Percentiles rank a stretch among this genome's conserved stretches.
Evolutionary conservation across 1,140 invertebrate species (phyloP).

Genomic region (Lasaia peninsularis): DNA sequence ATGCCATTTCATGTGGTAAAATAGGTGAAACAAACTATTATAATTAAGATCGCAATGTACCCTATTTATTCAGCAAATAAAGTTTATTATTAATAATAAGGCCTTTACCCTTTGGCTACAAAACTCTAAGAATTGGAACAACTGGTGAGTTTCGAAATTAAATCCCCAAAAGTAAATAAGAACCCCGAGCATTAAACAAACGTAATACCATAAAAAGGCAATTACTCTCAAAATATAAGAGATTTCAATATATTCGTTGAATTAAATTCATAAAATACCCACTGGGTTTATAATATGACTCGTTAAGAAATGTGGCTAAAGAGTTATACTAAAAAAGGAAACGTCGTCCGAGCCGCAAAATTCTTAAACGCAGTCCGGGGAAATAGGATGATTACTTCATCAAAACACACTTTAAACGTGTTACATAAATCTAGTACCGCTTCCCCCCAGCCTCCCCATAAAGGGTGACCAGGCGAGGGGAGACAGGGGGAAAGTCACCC

Average conservation of each 20-base stretch:
- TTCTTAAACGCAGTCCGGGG: constrained; percentile 73
- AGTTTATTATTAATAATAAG: too few relatives aligned
- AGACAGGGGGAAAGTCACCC: constrained; percentile 36
- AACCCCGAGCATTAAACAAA: constrained; percentile 23
- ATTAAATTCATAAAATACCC: constrained; percentile 32
- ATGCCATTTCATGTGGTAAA: too few relatives aligned
- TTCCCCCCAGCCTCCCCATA: constrained; percentile 42
- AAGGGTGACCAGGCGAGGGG: constrained; percentile 46
- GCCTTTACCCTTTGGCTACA: too few relatives aligned
- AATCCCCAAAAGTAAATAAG: constrained; percentile 17
- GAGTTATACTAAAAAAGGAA: constrained; percentile 57
- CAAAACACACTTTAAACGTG: constrained; percentile 77
- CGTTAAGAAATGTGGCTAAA: constrained; percentile 61
- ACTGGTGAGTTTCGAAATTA: constrained; percentile 20
- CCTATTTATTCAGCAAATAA: too few relatives aligned
- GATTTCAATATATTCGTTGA: constrained; percentile 36
- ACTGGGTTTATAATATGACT: constrained; percentile 37
- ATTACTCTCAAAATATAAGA: constrained; percentile 31
- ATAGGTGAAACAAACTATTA: too few relatives aligned
- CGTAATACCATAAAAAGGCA: constrained; percentile 25
- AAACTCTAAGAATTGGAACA: constrained; percentile 16
- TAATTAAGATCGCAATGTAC: too few relatives aligned
- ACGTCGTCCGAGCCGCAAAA: constrained; percentile 66
- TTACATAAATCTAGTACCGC: constrained; percentile 75
- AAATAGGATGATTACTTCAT: constrained; percentile 76